These are phyloP conservation scores for Calameuta idolon DNA, from an alignment of 2,888 invertebrate species.

Conservation along the genomic window DNA sequence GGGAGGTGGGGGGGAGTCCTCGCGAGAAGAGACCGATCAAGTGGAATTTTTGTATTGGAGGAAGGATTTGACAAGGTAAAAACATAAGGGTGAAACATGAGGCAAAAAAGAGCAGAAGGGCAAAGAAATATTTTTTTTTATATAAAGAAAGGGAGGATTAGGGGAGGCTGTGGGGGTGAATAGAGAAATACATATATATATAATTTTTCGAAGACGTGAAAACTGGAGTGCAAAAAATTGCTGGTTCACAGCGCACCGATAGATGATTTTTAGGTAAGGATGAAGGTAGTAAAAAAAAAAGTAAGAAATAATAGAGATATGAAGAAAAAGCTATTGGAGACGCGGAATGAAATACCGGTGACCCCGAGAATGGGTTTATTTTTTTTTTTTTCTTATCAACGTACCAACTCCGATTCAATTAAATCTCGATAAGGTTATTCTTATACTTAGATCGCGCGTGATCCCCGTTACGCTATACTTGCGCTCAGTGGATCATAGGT, in stretches of 20 bases:
- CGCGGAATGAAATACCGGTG: conserved; percentile 13
- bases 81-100: not conserved
- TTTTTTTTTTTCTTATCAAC: not conserved
- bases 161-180: too few relatives aligned
- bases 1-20: conserved; percentile 9
- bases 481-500: not conserved
- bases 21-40: conserved; percentile 5
- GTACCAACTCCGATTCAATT: conserved; percentile 1
- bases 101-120: not conserved
- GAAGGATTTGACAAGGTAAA: not conserved
- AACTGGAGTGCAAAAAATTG: not conserved
- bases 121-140: not conserved
- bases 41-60: not conserved
- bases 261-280: conserved; percentile 1
- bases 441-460: not conserved
- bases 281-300: conserved; percentile 18
- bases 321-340: conserved; percentile 28
- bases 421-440: conserved; percentile 17
- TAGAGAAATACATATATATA: too few relatives aligned
- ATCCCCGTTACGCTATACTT: not conserved
- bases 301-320: conserved; percentile 8
- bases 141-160: not conserved
- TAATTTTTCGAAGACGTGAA: not conserved
- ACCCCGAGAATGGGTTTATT: not conserved
- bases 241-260: not conserved